Evolutionary conservation across 2,888 invertebrate genomes (phyloP), one percentile per base, ranked within the genome.

Genomic region (Reticulitermes lucifugus): DNA sequence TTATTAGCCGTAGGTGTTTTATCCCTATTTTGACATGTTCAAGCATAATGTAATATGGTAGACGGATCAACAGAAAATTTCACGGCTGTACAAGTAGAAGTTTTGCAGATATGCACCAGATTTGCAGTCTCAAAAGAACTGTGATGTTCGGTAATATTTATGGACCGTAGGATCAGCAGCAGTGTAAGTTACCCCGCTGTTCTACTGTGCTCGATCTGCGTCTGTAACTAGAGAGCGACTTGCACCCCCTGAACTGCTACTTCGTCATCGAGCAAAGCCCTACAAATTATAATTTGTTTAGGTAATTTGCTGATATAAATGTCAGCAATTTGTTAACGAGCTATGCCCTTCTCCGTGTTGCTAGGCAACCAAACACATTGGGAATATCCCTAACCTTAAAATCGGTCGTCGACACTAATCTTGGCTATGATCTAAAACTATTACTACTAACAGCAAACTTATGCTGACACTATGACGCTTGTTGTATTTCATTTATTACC

Each of bases 321-420:
- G 85, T 59, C 59, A 41, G 82, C 85, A 85, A 85, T 85, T 85
- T 80, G 81, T 81, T 81, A 75, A 75, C 85, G 71, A 85, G 82
- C 41, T 82, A 43, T 0, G n/a, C 12, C 65, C 65, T n/a, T n/a
- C 65, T 46, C 46, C 77, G 0, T 77, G 22, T 46, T 43, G 46
- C 46, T 46, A n/a, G 43, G 46, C 22, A 77, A 43, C 77, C 2
- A 43, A 77, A 51, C 21, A 77, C 46, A 46, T 77, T n/a, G 46
- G 41, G 41, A 77, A 77, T 65, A 65, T 65, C 65, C 65, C n/a
- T 65, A 25, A 65, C n/a, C 65, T 65, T 65, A 65, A n/a, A 65
- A 65, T 65, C 25, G n/a, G 65, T n/a, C n/a, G 25, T 25, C 65
- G 65, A 65, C 65, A 65, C n/a, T 65, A n/a, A 3, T 10, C 25